These are phyloP conservation scores for Chelmon rostratus DNA, from an alignment of 2,797 vertebrate species.

Conservation along the genomic window DNA sequence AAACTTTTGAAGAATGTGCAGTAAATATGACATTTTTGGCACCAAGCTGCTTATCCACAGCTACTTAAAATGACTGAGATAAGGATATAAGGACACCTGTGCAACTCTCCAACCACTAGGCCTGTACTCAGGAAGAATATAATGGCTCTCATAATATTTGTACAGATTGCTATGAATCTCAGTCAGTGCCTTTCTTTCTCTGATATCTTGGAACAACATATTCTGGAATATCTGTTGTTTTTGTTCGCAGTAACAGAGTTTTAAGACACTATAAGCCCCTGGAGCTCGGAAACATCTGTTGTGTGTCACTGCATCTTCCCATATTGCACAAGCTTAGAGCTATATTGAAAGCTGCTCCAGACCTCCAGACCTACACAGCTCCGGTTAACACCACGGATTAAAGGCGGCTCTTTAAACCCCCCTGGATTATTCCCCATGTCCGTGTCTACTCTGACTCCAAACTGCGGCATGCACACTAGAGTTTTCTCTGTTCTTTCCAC, in stretches of 20 bases:
- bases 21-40: background rate
- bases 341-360: slow-evolving; percentile 57
- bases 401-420: slow-evolving; percentile 55
- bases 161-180: background rate
- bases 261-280: slow-evolving; percentile 48
- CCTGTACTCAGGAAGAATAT: background rate
- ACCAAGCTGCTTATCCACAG: background rate
- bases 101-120: background rate
- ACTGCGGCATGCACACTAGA: slow-evolving; percentile 44
- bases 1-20: background rate
- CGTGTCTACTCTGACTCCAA: slow-evolving; percentile 35
- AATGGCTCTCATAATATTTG: background rate
- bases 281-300: slow-evolving; percentile 63
- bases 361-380: slow-evolving; percentile 49
- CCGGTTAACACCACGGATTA: slow-evolving; percentile 68
- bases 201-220: background rate
- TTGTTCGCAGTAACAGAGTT: slow-evolving; percentile 30
- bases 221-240: slow-evolving; percentile 31
- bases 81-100: background rate
- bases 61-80: background rate
- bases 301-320: slow-evolving; percentile 51
- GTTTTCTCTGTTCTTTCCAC: slow-evolving; percentile 47
- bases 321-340: slow-evolving; percentile 58
- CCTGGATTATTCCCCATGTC: slow-evolving; percentile 69
- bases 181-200: background rate